Evolutionary conservation across 92 coral and sea anemone species (phyloP), one percentile per base, ranked within the genome.

Genomic region (Palythoa caribaeorum): DNA sequence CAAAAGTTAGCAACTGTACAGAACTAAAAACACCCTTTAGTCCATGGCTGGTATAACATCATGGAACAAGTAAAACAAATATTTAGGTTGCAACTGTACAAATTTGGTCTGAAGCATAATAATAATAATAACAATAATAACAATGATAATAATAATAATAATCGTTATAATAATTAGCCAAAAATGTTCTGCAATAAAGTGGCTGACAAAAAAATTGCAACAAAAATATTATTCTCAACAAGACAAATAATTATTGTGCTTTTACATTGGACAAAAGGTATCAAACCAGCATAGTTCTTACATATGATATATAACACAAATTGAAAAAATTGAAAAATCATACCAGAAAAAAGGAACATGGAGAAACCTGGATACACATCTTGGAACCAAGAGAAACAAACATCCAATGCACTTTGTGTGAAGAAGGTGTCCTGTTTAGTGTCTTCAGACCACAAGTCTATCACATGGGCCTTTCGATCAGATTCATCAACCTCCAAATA

Each of bases 401-500:
- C 60, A 54, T 54, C 60, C 60, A 54, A 9, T 6, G 60, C 60
- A 54, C 60, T 1, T 54, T 8, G 60, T 1, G 60, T 54, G 28
- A 13, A 2, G 60, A 54, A 77, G 83, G 44, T 77, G 37, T 77
- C 69, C 48, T 77, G 69, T 35, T 78, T 78, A 2, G 83, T 78
- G 37, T 78, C 83, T 55, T 78, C 83, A 78, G n/a, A 9, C 83
- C 83, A 78, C 14, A 78, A 44, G 35, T 78, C 83, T n/a, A 54
- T 14, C 62, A 57, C 70, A 20, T 78, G 47, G 0, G 83, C 83
- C 20, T 76, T 76, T 54, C 12, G 60, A 54, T 54, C 60, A 54
- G 60, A 54, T 54, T 76, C n/a, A 28, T 76, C 63, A 76, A 28
- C 80, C 19, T 76, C 80, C 80, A 76, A 37, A 54, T 47, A 65